A percentile compares a stretch with the other conserved stretches of the same genome.
Evolutionary conservation across 2,113 vertebrate species (phyloP).

Genomic region (Eulacestoma nigropectus): DNA sequence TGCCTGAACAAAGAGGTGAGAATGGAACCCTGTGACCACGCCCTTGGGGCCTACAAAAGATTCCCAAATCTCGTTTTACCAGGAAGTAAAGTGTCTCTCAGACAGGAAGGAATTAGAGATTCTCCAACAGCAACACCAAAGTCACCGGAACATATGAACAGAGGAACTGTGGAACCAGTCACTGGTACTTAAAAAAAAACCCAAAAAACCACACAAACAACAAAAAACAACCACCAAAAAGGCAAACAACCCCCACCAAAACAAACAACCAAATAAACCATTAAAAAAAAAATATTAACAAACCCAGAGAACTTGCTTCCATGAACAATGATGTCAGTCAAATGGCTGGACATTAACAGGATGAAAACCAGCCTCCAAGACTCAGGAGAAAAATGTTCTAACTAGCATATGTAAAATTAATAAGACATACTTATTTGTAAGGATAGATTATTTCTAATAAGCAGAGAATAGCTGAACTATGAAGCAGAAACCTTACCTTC

Average conservation of each 20-base stretch:
- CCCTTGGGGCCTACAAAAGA: background rate
- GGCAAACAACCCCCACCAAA: background rate
- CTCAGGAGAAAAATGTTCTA: background rate
- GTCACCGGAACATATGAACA: rapidly evolving
- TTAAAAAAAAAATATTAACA: background rate
- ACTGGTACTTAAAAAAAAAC: rapidly evolving
- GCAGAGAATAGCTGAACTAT: background rate
- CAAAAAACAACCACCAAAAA: background rate
- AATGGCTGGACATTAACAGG: rapidly evolving
- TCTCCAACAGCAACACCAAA: background rate
- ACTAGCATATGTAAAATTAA: background rate
- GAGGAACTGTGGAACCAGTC: background rate
- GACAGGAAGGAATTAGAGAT: background rate
- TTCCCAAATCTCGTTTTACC: background rate
- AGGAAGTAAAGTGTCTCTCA: background rate
- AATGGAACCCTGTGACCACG: background rate
- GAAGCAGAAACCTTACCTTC: background rate
- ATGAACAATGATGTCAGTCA: background rate
- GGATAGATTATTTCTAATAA: background rate
- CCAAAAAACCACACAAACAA: too few species aligned
- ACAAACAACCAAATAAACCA: background rate
- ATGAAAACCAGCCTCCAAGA: background rate
- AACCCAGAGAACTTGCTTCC: background rate
- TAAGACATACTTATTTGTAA: background rate
- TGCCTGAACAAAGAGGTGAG: background rate